Base-by-base conservation (phyloP, 2,797 vertebrate genomes). In the Acanthurus lineatus region DNA sequence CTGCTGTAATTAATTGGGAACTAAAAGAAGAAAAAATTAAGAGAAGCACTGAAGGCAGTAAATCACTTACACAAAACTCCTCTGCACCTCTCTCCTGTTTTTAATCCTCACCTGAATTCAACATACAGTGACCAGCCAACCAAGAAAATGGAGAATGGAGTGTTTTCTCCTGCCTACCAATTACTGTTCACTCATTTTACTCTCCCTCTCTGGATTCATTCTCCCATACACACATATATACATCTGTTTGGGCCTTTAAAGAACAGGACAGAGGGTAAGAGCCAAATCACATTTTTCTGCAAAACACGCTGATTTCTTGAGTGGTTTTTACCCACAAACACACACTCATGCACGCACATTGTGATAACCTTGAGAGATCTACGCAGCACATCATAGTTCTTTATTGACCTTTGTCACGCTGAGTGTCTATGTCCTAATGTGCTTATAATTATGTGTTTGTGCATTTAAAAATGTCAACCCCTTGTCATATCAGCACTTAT, bases 91-190 rank as follows among this genome's bases (percentile, higher is more conserved):
- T 66, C 63, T 59, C 51, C 65, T 58, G 53, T 62, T 83, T 56
- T 63, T 77, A 81, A 88, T 79, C 73, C 86, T 83, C 82, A 71
- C 74, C 77, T 77, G 79, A 87, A 85, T 87, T 84, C 61, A 63
- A 66, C 51, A 63, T 73, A 45, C 71, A 76, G 82, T 49, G 73
- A 76, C 61, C 82, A 89, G 73, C 76, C 89, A 86, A 85, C 58
- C 84, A 73, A 69, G 76, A 79, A 89, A 86, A 80, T 84, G 56
- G 65, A 88, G 62, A 86, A 80, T 84, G 56, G 65, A 88, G 62
- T 52, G 51, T 70, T 81, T 86, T 81, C 64, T 87, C 73, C 56
- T 66, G 68, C 73, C 81, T 77, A 63, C 76, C 81, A 87, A 81
- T 84, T 86, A 85, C 84, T 53, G 73, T 79, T 83, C 76, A 59